A percentile compares a stretch with the other conserved stretches of the same genome.
Evolutionary conservation across 2,797 vertebrate species (phyloP).

Genomic region (Lemur catta): DNA sequence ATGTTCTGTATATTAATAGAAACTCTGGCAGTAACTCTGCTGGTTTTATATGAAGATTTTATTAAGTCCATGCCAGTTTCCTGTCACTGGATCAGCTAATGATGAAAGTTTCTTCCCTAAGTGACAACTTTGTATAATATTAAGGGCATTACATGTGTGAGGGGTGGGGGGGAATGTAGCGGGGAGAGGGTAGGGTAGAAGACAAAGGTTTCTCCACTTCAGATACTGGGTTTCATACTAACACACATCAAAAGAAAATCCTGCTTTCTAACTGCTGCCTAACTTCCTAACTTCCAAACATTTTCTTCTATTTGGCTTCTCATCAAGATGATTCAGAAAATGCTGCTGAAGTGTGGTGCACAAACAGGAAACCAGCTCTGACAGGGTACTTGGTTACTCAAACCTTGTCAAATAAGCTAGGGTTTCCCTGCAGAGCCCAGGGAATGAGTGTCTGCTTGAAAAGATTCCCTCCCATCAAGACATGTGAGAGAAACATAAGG

Average conservation of each 20-base stretch:
- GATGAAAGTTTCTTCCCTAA: constrained; percentile 1
- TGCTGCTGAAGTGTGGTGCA: neutral
- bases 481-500: constrained; percentile 60
- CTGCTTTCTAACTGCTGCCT: neutral
- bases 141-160: neutral
- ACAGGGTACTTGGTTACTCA: neutral
- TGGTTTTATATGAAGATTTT: constrained; percentile 53
- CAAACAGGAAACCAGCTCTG: neutral
- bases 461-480: neutral
- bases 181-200: neutral
- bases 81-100: neutral
- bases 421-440: neutral
- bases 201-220: neutral
- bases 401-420: neutral
- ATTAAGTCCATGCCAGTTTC: constrained; percentile 28
- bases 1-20: constrained; percentile 31
- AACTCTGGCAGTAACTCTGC: constrained; percentile 48
- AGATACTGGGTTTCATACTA: neutral
- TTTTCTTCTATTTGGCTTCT: neutral
- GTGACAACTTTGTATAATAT: neutral
- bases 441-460: neutral
- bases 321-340: constrained; percentile 21
- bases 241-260: neutral
- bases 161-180: neutral
- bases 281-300: neutral